Base-by-base conservation (phyloP, 1,140 invertebrate genomes). In the Catajapyx aquilonaris region DNA sequence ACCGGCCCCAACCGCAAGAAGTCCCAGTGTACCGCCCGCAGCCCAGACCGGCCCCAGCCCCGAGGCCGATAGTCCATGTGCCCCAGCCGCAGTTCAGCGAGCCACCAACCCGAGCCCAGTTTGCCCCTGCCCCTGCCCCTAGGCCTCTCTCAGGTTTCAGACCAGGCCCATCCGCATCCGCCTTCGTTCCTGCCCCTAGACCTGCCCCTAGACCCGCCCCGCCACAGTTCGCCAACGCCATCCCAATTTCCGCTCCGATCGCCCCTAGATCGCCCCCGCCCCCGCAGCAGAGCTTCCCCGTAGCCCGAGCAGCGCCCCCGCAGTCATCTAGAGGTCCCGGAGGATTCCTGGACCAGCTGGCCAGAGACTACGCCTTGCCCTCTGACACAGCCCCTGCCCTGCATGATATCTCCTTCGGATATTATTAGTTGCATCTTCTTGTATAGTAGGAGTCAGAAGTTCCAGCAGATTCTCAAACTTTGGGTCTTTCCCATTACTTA, bases 321-420 rank as follows among this genome's bases (percentile, higher is more conserved):
- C 5, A 38, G 18, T 20, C 10, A 31, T 25, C 22, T 31, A n/a
- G n/a, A n/a, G 18, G 11, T 15, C 34, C 15, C 19, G 68, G 68
- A 28, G 70, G 76, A n/a, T 66, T 81, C 49, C 57, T 81, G 13
- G 78, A 81, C 48, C 74, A 81, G 48, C 61, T 83, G n/a, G 71
- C 76, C 15, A 69, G 73, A 47, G 76, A 84, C 44, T 81, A 77
- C 48, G 71, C 77, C 10, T 53, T 84, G 15, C 77, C 78, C 0
- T 19, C 10, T 13, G 66, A 66, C 25, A 64, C 61, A 7, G 65
- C 73, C 9, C 62, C 70, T 2, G 67, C 77, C 0, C 55, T 77
- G 13, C 77, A 81, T 48, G 78, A 81, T 50, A 81, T 81, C 49
- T 73, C 73, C 38, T 84, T 81, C 47, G 74, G 76, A 2, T 43